phyloP scores from a whole-genome alignment of 2,888 invertebrate species.

The Nephrocerus scutellatus region DNA sequence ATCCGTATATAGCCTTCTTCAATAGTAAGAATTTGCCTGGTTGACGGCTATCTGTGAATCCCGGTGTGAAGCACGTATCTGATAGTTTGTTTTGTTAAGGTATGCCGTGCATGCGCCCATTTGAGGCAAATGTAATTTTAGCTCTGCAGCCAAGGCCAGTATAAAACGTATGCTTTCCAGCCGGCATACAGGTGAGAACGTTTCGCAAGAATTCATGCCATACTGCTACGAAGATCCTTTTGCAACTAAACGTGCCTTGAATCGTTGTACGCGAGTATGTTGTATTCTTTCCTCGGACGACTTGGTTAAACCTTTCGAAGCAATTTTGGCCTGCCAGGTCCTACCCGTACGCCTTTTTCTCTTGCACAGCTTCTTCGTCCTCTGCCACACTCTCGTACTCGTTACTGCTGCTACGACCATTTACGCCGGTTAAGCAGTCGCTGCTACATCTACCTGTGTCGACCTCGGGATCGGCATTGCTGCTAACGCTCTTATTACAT shows the following conservation, averaged over 20 bases:
- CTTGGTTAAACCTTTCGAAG: conserved; percentile 17
- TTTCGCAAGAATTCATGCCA: conserved; percentile 8
- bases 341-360: too few relatives aligned
- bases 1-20: too few relatives aligned
- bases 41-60: conserved; percentile 2
- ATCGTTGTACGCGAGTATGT: conserved; percentile 11
- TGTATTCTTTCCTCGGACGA: conserved; percentile 17
- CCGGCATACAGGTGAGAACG: conserved; percentile 7
- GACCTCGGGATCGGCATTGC: too few relatives aligned
- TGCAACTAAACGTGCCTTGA: conserved; percentile 9
- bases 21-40: conserved; percentile 7
- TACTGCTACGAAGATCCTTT: conserved; percentile 6
- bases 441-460: too few relatives aligned
- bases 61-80: conserved; percentile 1
- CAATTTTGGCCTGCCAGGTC: conserved; percentile 17
- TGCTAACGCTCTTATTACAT: too few relatives aligned
- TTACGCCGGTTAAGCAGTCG: too few relatives aligned
- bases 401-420: too few relatives aligned
- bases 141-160: conserved; percentile 1
- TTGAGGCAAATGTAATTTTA: conserved; percentile 2
- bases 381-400: too few relatives aligned
- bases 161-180: conserved; percentile 3
- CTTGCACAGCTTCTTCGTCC: too few relatives aligned
- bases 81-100: conserved; percentile 5
- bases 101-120: conserved; percentile 7